These are phyloP conservation scores for Scortum barcoo DNA, from an alignment of 2,113 vertebrate genomes.

Conservation along the genomic window DNA sequence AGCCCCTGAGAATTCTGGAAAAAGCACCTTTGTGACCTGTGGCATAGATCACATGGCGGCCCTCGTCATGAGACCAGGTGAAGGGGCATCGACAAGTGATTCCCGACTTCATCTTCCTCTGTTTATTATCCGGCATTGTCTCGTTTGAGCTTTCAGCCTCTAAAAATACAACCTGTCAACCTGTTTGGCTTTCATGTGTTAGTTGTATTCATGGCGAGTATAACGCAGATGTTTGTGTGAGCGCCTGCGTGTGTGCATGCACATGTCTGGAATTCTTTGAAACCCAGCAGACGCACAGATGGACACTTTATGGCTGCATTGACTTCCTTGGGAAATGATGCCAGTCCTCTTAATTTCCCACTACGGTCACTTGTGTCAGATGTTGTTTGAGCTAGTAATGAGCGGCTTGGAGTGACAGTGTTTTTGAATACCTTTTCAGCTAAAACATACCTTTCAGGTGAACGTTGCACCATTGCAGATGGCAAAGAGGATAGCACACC, in stretches of 20 bases:
- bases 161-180: slow-evolving; percentile 46
- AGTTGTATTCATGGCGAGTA: not conserved
- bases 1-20: slow-evolving; percentile 69
- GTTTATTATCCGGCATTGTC: slow-evolving; percentile 6
- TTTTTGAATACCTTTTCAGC: slow-evolving; percentile 32
- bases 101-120: slow-evolving; percentile 15
- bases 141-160: slow-evolving; percentile 6
- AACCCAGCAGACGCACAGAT: slow-evolving; percentile 46
- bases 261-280: slow-evolving; percentile 58
- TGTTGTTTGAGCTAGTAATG: slow-evolving; percentile 37
- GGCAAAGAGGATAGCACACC: not conserved
- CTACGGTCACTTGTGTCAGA: slow-evolving; percentile 34
- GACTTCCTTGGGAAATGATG: slow-evolving; percentile 36
- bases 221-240: slow-evolving; percentile 28
- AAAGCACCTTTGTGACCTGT: slow-evolving; percentile 52
- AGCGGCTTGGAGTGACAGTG: slow-evolving; percentile 11
- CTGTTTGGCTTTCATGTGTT: slow-evolving; percentile 31
- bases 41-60: slow-evolving; percentile 47
- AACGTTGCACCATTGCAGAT: slow-evolving; percentile 22
- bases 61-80: slow-evolving; percentile 51
- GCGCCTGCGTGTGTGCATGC: not conserved
- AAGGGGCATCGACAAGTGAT: slow-evolving; percentile 29
- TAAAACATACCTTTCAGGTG: slow-evolving; percentile 35
- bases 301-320: slow-evolving; percentile 48
- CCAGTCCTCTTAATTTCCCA: slow-evolving; percentile 24